Percentiles rank a stretch among this genome's conserved stretches.
These are phyloP conservation scores for Esox masquinongy DNA, from an alignment of 2,797 vertebrate species.

Conservation along the genomic window DNA sequence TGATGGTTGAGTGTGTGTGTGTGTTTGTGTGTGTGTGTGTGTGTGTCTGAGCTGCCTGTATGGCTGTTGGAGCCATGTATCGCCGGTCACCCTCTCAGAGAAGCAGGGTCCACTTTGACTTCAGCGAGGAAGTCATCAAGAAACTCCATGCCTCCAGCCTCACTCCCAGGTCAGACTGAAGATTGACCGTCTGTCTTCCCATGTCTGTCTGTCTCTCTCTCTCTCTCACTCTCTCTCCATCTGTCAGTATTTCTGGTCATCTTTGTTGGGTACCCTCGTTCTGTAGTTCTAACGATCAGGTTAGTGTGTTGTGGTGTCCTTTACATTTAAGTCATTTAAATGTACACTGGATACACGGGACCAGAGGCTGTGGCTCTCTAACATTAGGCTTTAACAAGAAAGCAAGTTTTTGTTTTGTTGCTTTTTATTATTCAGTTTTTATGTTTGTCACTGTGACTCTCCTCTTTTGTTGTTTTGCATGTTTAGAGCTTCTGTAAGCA, in stretches of 20 bases:
- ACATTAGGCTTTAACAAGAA: too few relatives aligned
- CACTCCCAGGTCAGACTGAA: slow-evolving; percentile 69
- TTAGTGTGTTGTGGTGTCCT: too few relatives aligned
- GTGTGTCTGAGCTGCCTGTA: slow-evolving; percentile 30
- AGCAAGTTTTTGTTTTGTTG: too few relatives aligned
- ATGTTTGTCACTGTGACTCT: too few relatives aligned
- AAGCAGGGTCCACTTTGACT: slow-evolving; percentile 82
- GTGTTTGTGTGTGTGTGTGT: slow-evolving; percentile 15
- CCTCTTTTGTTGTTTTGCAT: too few relatives aligned
- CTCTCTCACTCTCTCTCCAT: not conserved
- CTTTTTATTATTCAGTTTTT: too few relatives aligned
- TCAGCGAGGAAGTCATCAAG: slow-evolving; percentile 81
- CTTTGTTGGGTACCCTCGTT: not conserved
- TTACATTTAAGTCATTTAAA: too few relatives aligned
- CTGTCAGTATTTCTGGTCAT: not conserved
- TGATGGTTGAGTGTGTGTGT: not conserved
- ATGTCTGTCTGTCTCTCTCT: too few relatives aligned
- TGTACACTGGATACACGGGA: too few relatives aligned
- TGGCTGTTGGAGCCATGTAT: slow-evolving; percentile 70
- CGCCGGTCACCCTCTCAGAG: slow-evolving; percentile 78
- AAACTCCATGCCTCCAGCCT: slow-evolving; percentile 70
- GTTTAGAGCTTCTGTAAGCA: too few relatives aligned
- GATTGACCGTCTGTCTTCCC: not conserved
- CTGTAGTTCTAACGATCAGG: too few relatives aligned
- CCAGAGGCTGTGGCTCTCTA: too few relatives aligned